phyloP scores from a whole-genome alignment of 2,797 vertebrate species.

The Macropodus opercularis region DNA sequence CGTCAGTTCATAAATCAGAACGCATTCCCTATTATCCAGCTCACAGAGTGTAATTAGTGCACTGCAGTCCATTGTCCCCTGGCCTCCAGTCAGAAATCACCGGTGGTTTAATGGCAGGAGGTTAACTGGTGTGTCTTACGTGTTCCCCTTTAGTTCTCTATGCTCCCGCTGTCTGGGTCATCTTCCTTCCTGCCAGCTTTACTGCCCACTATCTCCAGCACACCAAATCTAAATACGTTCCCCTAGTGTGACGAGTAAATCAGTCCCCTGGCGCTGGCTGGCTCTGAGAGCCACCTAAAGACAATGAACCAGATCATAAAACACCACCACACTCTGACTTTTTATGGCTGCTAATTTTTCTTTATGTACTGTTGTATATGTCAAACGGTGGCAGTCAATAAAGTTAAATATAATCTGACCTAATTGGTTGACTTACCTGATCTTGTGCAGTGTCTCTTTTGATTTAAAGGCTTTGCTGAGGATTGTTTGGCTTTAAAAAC shows the following conservation, averaged over 20 bases:
- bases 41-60: conserved; percentile 79
- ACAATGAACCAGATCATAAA: conserved; percentile 72
- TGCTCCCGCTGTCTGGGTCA: conserved; percentile 77
- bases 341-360: conserved; percentile 73
- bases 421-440: conserved; percentile 47
- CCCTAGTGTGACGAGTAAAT: conserved; percentile 79
- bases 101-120: conserved; percentile 75
- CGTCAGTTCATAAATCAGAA: conserved; percentile 40
- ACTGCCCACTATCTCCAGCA: conserved; percentile 68
- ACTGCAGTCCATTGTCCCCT: conserved; percentile 80
- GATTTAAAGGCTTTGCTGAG: conserved; percentile 38
- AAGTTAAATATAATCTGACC: conserved; percentile 56
- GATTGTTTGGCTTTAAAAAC: conserved; percentile 27
- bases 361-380: conserved; percentile 73
- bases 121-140: conserved; percentile 74
- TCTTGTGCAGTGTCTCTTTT: conserved; percentile 32
- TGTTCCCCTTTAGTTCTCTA: conserved; percentile 54
- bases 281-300: conserved; percentile 65
- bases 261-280: conserved; percentile 77
- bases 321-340: conserved; percentile 61
- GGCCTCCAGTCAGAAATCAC: conserved; percentile 81
- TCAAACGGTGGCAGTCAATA: conserved; percentile 62
- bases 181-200: conserved; percentile 72
- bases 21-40: conserved; percentile 60
- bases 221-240: conserved; percentile 75